Conservation (phyloP, 2,113 vertebrate genomes). For the Cygnus buccinator region DNA sequence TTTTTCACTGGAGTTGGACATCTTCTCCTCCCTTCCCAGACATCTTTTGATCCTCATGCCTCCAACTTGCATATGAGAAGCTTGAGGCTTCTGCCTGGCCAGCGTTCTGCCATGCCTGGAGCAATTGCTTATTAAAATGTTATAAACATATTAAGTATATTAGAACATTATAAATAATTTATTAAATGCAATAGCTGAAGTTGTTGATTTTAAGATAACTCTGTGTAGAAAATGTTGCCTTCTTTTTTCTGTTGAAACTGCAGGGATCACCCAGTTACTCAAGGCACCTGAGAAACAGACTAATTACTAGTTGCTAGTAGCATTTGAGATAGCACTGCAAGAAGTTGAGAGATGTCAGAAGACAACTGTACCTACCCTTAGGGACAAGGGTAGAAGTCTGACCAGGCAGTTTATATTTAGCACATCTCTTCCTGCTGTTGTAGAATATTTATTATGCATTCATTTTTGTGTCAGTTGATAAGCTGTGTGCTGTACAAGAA, state of each 20-base stretch:
- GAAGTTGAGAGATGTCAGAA: not conserved
- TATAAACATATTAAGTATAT: not conserved
- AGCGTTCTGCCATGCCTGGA: not conserved
- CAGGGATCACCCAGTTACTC: not conserved
- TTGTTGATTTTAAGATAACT: not conserved
- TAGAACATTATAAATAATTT: not conserved
- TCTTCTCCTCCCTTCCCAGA: not conserved
- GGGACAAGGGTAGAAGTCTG: not conserved
- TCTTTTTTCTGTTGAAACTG: not conserved
- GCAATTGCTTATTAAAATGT: not conserved
- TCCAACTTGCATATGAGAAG: not conserved
- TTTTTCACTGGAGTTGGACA: not conserved
- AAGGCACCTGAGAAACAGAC: not conserved
- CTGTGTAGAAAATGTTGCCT: not conserved
- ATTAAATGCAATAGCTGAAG: not conserved
- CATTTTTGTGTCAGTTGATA: slow-evolving; percentile 51
- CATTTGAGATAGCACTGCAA: not conserved
- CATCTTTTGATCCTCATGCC: not conserved
- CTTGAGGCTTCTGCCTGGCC: not conserved
- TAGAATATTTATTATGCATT: not conserved
- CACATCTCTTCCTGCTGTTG: not conserved
- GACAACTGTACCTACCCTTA: not conserved
- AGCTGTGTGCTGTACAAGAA: not conserved
- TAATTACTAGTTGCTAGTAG: not conserved
- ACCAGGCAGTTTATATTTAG: slow-evolving; percentile 48